Evolutionary conservation across 2,113 vertebrate genomes (phyloP), one percentile per base, ranked within the genome.

Genomic region (Oreochromis aureus): DNA sequence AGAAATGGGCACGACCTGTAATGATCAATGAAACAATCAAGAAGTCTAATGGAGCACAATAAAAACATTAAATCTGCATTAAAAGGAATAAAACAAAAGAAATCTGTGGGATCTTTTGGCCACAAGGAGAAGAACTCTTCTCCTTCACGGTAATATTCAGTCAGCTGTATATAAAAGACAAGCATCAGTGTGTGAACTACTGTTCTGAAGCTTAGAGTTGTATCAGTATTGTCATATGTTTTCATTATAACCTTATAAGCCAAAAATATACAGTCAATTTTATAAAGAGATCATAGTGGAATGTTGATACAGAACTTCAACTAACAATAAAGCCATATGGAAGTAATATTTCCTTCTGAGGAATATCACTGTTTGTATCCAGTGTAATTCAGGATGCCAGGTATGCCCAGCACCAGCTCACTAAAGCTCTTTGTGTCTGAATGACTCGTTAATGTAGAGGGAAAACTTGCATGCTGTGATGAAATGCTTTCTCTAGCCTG

Each of bases 401-500:
- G 61, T 87, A 63, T 10, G 32, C 22, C 30, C 59, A 63, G 82
- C 39, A 39, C 18, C 54, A 34, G 78, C 83, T 88, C 78, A 16
- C 53, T 59, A 5, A 41, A 56, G 34, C 83, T 80, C 51, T 79
- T 61, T 87, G 53, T 80, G 54, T 90, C 76, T 80, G 55, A 90
- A 63, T 81, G 30, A 2, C 51, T 36, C 48, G 4, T 81, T 69
- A 63, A 34, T 81, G 69, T 30, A 32, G 85, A 83, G 51, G 41
- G 44, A 61, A 82, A 85, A 44, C 58, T 44, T 2, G 13, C 44
- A 82, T 56, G 78, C 39, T 30, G 32, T 76, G 85, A 93, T 88
- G 85, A 88, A 90, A 90, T 86, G 63, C 59, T 87, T 63, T 83
- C 90, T 86, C 44, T 87, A 76, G 81, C 92, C 92, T 11, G 55